Base-by-base conservation (phyloP, 2,113 vertebrate species). In the Montifringilla adamsi region DNA sequence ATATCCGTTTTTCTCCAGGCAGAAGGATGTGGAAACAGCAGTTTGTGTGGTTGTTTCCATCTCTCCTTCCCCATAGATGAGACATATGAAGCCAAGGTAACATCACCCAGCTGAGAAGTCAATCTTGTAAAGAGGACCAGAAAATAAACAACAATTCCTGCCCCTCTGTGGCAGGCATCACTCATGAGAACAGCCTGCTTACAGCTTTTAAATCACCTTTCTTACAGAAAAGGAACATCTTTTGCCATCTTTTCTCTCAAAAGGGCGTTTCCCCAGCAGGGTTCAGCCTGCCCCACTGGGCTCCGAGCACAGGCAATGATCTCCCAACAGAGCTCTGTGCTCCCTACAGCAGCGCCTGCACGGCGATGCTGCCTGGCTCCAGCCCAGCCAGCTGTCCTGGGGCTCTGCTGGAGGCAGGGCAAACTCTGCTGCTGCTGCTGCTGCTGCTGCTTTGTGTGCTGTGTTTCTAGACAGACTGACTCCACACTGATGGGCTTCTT, bases 371-470 rank as follows among this genome's bases (percentile, higher is more conserved):
- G 73, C 14, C 87, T 62, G 90, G 63, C 63, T 69, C 11, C 80
- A 60, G 80, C 70, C 60, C 86, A 33, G 75, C 39, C 7, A 0
- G 11, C 84, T 3, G 20, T 68, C 21, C 94, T 15, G 50, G 13
- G 1, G 39, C 10, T 3, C 78, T 69, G 82, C 10, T 14, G 17
- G 3, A 8, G 60, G 43, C 81, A 24, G 27, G 3, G 55, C 59
- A n/a, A 33, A 2, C 37, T 0, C 46, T 41, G 49, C 55, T 69
- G 46, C 47, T 47, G 21, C 46, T 49, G n/a, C 47, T 69, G 46
- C 47, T 47, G 21, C 46, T 49, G n/a, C 47, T 4, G 59, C 77
- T n/a, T 6, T 7, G 1, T 12, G 41, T 7, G n/a, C 73, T 0
- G 1, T 9, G 1, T 1, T 50, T 24, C 67, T 31, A 77, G 86